Conservation (phyloP, 37 sponge, comb jelly and placozoan species). For the Ephydatia muelleri region DNA sequence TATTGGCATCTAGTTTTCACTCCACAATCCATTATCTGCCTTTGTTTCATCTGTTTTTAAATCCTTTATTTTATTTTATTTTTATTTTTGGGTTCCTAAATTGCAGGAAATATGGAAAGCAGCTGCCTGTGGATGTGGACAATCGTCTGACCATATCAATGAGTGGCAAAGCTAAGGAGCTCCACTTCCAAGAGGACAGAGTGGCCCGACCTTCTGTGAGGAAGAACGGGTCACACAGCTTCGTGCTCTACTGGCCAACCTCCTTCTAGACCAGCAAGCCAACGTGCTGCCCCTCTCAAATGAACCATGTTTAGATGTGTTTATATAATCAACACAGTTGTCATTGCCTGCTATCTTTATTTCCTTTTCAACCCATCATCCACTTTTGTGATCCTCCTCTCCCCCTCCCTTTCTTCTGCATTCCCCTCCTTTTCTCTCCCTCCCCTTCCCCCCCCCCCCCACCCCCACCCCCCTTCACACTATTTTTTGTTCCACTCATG, state of each 20-base stretch:
- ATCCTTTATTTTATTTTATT: background rate
- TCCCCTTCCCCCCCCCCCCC: background rate
- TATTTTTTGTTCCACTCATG: background rate
- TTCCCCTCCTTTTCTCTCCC: background rate
- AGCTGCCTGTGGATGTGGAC: conserved; percentile 34
- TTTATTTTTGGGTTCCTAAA: too few relatives aligned
- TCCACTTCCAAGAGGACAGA: conserved; percentile 55
- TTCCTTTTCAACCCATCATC: too few relatives aligned
- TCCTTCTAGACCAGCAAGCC: background rate
- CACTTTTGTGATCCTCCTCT: too few relatives aligned
- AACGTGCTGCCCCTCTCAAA: background rate
- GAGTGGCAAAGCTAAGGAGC: conserved; percentile 31
- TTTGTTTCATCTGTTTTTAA: background rate
- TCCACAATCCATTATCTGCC: too few relatives aligned
- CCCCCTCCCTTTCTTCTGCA: background rate
- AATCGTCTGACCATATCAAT: conserved; percentile 41
- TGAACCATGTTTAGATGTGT: background rate
- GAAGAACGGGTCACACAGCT: conserved; percentile 39
- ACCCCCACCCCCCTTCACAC: too few relatives aligned
- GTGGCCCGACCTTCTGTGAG: conserved; percentile 46
- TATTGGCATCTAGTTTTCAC: background rate
- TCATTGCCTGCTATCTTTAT: background rate
- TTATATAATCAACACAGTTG: background rate
- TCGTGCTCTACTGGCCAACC: conserved; percentile 52
- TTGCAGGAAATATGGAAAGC: conserved; percentile 58